Evolutionary conservation across 2,113 vertebrate genomes (phyloP).

Genomic region (Tonatia bakeri): DNA sequence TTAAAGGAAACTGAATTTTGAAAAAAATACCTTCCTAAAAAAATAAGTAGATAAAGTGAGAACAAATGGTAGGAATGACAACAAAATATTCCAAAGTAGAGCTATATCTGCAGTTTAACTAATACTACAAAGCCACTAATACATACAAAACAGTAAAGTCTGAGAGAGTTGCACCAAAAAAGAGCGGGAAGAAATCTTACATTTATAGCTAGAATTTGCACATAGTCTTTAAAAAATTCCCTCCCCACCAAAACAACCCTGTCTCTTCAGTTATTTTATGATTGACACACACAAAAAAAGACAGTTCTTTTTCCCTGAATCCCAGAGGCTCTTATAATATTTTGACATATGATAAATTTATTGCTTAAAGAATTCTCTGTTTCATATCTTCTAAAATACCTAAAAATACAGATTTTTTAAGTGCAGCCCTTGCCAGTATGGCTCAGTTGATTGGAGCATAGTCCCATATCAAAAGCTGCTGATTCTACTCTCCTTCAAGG

Average conservation of each 20-base stretch:
- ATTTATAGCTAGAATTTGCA: not conserved
- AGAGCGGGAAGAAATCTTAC: not conserved
- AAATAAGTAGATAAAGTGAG: not conserved
- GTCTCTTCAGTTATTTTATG: not conserved
- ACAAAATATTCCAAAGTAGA: not conserved
- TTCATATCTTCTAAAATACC: not conserved
- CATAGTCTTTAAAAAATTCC: not conserved
- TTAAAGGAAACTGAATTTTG: slow-evolving; percentile 73
- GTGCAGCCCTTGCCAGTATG: too few species aligned
- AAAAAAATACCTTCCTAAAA: not conserved
- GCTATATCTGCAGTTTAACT: not conserved
- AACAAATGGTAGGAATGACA: not conserved
- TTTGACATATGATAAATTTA: not conserved
- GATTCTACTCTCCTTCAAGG: too few species aligned
- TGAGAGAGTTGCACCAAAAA: not conserved
- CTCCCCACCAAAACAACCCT: accelerated
- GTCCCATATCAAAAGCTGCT: too few species aligned
- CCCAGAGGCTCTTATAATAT: not conserved
- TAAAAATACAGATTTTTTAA: not conserved
- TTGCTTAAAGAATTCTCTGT: not conserved
- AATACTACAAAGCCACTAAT: not conserved
- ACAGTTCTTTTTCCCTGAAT: not conserved
- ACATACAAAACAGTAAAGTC: not conserved
- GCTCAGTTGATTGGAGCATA: too few species aligned
- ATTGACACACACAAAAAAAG: slow-evolving; percentile 23